Evolutionary conservation across 2,888 invertebrate species (phyloP).

Genomic region (Fabriciana adippe): DNA sequence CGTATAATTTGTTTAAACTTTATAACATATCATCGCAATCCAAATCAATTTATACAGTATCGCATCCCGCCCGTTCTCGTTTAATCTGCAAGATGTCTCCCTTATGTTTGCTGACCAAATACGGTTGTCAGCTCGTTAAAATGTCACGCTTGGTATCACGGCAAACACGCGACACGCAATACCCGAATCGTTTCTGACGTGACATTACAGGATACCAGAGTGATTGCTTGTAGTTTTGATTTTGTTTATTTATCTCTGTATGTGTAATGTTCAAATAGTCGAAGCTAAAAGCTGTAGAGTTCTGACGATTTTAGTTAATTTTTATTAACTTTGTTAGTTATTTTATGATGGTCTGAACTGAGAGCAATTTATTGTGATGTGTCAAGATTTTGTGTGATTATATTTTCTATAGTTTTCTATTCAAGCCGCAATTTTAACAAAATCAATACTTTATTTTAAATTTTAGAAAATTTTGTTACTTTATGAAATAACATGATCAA

Average conservation of each 20-base stretch:
- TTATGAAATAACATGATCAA: slow-evolving; percentile 8
- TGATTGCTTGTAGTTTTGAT: slow-evolving; percentile 8
- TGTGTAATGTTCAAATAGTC: not conserved
- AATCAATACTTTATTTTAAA: too few relatives aligned
- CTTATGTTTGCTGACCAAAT: slow-evolving; percentile 52
- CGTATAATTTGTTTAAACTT: not conserved
- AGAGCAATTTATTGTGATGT: too few relatives aligned
- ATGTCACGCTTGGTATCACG: slow-evolving; percentile 54
- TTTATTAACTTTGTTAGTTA: too few relatives aligned
- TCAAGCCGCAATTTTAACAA: too few relatives aligned
- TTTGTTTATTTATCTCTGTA: slow-evolving; percentile 4
- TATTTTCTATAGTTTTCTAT: too few relatives aligned
- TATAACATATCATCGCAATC: not conserved
- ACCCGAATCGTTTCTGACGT: slow-evolving; percentile 28
- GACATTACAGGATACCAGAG: slow-evolving; percentile 2
- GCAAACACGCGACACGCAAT: slow-evolving; percentile 42
- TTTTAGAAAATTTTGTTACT: not conserved
- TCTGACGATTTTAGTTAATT: not conserved
- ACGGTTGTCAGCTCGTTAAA: slow-evolving; percentile 61
- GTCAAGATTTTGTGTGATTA: too few relatives aligned
- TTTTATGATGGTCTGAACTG: too few relatives aligned
- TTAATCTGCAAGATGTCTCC: slow-evolving; percentile 63
- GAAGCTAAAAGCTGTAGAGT: not conserved
- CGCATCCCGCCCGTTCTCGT: slow-evolving; percentile 38
- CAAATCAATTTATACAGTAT: slow-evolving; percentile 17